Conservation (phyloP, 2,888 invertebrate species). For the Drosophila rubida region DNA sequence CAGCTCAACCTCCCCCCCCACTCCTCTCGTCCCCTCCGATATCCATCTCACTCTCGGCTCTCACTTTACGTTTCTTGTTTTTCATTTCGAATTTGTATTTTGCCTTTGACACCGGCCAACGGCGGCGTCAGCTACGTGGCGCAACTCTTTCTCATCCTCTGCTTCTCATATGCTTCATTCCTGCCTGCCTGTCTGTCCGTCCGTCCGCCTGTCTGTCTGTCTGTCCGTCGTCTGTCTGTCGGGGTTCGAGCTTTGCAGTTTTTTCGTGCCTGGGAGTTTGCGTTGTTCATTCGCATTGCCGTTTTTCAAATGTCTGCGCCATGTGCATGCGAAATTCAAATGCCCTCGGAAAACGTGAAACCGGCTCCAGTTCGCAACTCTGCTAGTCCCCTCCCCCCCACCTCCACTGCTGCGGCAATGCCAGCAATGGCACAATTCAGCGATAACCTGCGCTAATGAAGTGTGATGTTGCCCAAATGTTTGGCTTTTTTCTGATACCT, state of each 20-base stretch:
- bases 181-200: constrained; percentile 40
- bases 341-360: constrained; percentile 28
- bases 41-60: background rate
- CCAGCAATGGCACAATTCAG: constrained; percentile 38
- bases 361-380: background rate
- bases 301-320: constrained; percentile 77
- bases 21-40: too few species aligned
- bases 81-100: constrained; percentile 73
- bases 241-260: constrained; percentile 71
- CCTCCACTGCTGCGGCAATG: constrained; percentile 15
- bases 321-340: constrained; percentile 74
- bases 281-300: constrained; percentile 57
- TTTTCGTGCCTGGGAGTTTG: constrained; percentile 75
- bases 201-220: constrained; percentile 43
- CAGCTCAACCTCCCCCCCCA: background rate
- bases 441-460: constrained; percentile 78
- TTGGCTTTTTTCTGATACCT: constrained; percentile 34
- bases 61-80: constrained; percentile 43
- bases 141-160: constrained; percentile 25
- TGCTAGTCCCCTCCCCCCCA: background rate
- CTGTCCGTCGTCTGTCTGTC: constrained; percentile 54
- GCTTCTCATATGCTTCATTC: constrained; percentile 15
- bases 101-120: constrained; percentile 73
- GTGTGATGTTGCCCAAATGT: constrained; percentile 71
- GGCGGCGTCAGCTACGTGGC: constrained; percentile 42